phyloP scores from a whole-genome alignment of 2,888 invertebrate genomes.

The Drosophila multiciliata region DNA sequence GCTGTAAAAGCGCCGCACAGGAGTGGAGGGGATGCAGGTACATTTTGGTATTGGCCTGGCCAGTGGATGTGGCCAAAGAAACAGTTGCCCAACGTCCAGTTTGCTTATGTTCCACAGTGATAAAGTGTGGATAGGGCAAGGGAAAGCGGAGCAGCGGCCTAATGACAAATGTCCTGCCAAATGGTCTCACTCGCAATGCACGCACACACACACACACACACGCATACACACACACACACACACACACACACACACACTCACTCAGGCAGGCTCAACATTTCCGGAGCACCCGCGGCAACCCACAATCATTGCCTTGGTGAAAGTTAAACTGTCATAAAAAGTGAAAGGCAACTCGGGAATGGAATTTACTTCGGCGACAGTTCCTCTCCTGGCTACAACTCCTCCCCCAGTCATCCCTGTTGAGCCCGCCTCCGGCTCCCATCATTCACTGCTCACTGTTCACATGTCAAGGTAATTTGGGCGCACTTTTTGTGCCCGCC shows the following conservation, averaged over 20 bases:
- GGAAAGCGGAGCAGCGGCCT: constrained; percentile 7
- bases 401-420: background rate
- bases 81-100: constrained; percentile 6
- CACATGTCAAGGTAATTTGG: constrained; percentile 80
- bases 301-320: constrained; percentile 55
- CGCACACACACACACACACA: constrained; percentile 41
- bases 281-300: constrained; percentile 21
- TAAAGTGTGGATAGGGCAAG: background rate
- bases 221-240: background rate
- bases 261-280: background rate
- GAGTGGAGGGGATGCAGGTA: background rate
- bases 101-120: background rate
- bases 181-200: constrained; percentile 72
- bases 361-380: constrained; percentile 15
- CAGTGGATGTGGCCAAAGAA: background rate
- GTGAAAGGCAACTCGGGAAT: constrained; percentile 78
- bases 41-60: background rate
- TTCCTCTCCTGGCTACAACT: constrained; percentile 7
- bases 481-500: constrained; percentile 77
- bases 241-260: too few relatives aligned
- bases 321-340: constrained; percentile 81
- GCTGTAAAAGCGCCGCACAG: constrained; percentile 65
- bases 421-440: background rate
- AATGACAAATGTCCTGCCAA: constrained; percentile 75
- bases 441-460: constrained; percentile 13